These are phyloP conservation scores for Drosophila mercatorum DNA, from an alignment of 2,888 invertebrate species.

Conservation along the genomic window DNA sequence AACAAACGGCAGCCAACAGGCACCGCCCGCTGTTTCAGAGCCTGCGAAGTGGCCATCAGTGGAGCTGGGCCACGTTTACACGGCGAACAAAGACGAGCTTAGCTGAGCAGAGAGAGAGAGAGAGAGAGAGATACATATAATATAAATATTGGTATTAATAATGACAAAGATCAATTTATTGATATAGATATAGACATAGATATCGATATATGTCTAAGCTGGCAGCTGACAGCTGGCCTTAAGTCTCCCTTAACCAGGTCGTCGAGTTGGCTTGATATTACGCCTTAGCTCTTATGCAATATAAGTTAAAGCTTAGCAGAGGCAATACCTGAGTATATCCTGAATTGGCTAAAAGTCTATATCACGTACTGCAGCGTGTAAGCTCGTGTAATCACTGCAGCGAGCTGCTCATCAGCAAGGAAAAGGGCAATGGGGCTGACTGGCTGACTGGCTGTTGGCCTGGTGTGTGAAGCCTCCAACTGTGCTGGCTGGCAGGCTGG, in stretches of 20 bases:
- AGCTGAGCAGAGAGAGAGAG: not conserved
- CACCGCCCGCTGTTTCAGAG: constrained; percentile 64
- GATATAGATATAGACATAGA: too few species aligned
- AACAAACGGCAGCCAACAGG: constrained; percentile 31
- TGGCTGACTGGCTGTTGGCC: not conserved
- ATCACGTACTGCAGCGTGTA: constrained; percentile 18
- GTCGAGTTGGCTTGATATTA: too few species aligned
- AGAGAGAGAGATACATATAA: too few species aligned
- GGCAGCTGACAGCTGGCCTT: not conserved
- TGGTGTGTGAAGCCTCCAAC: constrained; percentile 59
- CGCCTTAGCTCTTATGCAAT: too few species aligned
- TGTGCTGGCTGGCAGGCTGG: constrained; percentile 46
- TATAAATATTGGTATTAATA: too few species aligned
- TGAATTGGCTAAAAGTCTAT: too few species aligned
- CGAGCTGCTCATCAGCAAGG: constrained; percentile 39
- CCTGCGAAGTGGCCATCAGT: constrained; percentile 57
- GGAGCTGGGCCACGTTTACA: constrained; percentile 51
- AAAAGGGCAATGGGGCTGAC: not conserved
- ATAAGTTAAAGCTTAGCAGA: too few species aligned
- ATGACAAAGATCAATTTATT: too few species aligned
- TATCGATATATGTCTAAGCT: too few species aligned
- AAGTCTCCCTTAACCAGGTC: not conserved
- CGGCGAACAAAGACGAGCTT: constrained; percentile 13
- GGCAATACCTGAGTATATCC: too few species aligned
- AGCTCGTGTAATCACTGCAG: constrained; percentile 22